A percentile compares a stretch with the other conserved stretches of the same genome.
phyloP scores from a whole-genome alignment of 2,888 invertebrate genomes.

The Drosophila bunnanda region DNA sequence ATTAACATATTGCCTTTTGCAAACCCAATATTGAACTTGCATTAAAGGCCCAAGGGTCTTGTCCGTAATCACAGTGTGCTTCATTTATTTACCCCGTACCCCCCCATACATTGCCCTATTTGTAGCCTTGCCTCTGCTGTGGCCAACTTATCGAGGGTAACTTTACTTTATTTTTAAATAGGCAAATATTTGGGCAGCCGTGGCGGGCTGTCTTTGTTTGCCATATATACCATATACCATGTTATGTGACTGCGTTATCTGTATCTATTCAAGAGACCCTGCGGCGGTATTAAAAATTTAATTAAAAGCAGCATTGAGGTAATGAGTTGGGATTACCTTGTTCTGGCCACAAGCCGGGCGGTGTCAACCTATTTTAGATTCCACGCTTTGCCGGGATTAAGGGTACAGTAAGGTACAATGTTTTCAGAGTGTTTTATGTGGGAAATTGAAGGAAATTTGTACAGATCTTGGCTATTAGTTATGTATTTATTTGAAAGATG shows the following conservation, averaged over 20 bases:
- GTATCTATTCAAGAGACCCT: constrained; percentile 21
- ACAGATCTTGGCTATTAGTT: neutral
- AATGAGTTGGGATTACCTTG: constrained; percentile 17
- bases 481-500: too few species aligned
- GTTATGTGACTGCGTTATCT: constrained; percentile 16
- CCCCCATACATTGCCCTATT: constrained; percentile 11
- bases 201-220: constrained; percentile 15
- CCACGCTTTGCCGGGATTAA: neutral
- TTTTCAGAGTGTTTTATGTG: neutral
- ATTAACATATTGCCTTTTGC: constrained; percentile 52
- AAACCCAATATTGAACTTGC: constrained; percentile 53
- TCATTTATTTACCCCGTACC: constrained; percentile 15
- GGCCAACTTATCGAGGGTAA: constrained; percentile 17
- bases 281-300: constrained; percentile 28
- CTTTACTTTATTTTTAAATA: constrained; percentile 27
- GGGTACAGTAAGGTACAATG: neutral
- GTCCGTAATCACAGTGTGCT: constrained; percentile 33
- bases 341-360: constrained; percentile 16
- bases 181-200: constrained; percentile 38
- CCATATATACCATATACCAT: constrained; percentile 8
- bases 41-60: constrained; percentile 34
- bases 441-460: neutral
- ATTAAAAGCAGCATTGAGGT: constrained; percentile 20
- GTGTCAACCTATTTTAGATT: constrained; percentile 10
- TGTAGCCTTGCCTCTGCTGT: constrained; percentile 8